Evolutionary conservation across 2,113 vertebrate species (phyloP).

Genomic region (human): GRCh38 chr1:172402501-172403000

Average conservation of each 20-base stretch:
- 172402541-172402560: not conserved
- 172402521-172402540: not conserved
- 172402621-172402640: not conserved
- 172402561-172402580: not conserved
- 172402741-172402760: not conserved
- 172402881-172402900: slow-evolving; percentile 5
- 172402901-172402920: not conserved
- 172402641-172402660: not conserved
- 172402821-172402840: not conserved
- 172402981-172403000: not conserved
- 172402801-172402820: not conserved
- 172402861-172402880: not conserved
- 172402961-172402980: not conserved
- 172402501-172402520: not conserved
- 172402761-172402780: not conserved
- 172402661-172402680: not conserved
- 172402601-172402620: not conserved
- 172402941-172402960: not conserved
- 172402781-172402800: not conserved
- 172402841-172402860: not conserved
- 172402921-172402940: not conserved
- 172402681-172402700: not conserved
- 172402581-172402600: not conserved
- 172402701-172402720: not conserved
- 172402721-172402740: not conserved